Base-by-base conservation (phyloP, 1,140 invertebrate species). In the Geopemphigus sp. region DNA sequence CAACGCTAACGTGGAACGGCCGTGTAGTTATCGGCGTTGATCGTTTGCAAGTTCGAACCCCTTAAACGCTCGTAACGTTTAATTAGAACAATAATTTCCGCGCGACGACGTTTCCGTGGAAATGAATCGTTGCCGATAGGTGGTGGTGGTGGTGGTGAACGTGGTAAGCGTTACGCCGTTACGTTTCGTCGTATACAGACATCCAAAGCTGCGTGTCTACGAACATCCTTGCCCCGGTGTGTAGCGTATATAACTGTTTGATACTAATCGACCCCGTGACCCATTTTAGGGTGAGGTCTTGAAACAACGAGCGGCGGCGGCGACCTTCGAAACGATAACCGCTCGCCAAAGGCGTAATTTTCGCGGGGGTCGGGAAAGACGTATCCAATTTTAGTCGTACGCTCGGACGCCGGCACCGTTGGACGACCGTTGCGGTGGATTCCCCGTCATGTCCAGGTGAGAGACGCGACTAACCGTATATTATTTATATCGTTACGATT, bases 281-380 rank as follows among this genome's bases (percentile, higher is more conserved):
- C 74, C 24, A 78, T 61, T 78, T 78, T 11, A 54, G 57, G 74
- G 74, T 50, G 57, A 57, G 63, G 56, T 63, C 11, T 50, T 29
- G 39, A 63, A 78, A 78, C 74, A 74, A 74, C n/a, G 32, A 39
- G 3, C 53, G 54, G 74, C n/a, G n/a, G n/a, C n/a, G n/a, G 45
- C 74, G 74, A 78, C 74, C 74, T 78, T 78, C 56, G 45, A 26
- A 63, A 22, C 47, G 26, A 78, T 5, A 78, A 78, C 57, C 57
- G 29, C 45, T 45, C 15, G 15, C 39, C 50, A 57, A 26, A 5
- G 14, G 39, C 39, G 47, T 76, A 61, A n/a, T 26, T 61, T 63
- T 63, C 19, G 26, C 15, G 39, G 32, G 32, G n/a, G n/a, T 17
- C 39, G 19, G 11, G 56, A 59, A 59, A 59, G 45, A 57, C 45